Evolutionary conservation across 1,140 invertebrate species (phyloP), one percentile per base, ranked within the genome.

Genomic region (Drosophila azteca): DNA sequence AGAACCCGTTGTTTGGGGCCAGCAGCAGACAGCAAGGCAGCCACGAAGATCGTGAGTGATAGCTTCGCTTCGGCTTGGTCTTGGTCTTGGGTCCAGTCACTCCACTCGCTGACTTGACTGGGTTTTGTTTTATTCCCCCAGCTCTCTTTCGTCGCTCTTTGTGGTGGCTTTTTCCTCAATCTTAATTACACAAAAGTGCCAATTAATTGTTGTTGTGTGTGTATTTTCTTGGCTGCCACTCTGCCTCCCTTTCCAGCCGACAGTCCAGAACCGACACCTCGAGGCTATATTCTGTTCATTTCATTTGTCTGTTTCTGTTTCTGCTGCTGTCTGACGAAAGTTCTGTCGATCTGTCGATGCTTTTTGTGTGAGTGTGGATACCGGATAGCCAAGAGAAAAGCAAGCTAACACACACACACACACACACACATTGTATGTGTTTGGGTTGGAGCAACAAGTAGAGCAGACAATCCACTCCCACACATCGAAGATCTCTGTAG

Each of bases 181-280:
- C 80, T 82, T 82, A 87, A 87, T 87, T 87, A 83, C 68, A 66
- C 71, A 79, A 89, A 88, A 89, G 67, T 79, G 76, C 62, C 79
- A 79, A 89, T 83, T 84, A 87, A 88, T 74, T 70, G 75, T 79
- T 20, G n/a, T n/a, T n/a, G n/a, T 77, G 49, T 59, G 77, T 72
- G 67, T 82, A 55, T 61, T 24, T 13, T 58, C 57, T 76, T 72
- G 35, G 54, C 66, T 71, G 41, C 50, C 57, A 61, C 71, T 52
- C 20, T 31, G 54, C 49, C n/a, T n/a, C 58, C 0, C 35, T 39
- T 57, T 51, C 46, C 39, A 1, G 17, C 17, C 17, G 52, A 0
- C 17, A 35, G 3, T 2, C 31, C 9, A 35, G 6, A 35, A 35
- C 35, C 11, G 35, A 39, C 52, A 52, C 60, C 59, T 71, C 49